These are phyloP conservation scores for Anoplopoma fimbria DNA, from an alignment of 2,113 vertebrate genomes.

Conservation along the genomic window DNA sequence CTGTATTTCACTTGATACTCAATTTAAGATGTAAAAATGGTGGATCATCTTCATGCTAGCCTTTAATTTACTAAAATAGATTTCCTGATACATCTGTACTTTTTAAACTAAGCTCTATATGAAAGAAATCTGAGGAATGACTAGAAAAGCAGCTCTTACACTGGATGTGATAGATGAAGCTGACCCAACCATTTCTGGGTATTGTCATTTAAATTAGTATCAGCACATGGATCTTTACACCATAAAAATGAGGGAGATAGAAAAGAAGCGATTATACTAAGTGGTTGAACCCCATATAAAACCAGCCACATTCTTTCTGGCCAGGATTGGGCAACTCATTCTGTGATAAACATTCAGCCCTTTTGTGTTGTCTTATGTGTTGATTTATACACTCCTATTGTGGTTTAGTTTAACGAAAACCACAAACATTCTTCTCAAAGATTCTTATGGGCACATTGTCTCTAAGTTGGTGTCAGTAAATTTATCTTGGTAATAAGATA, in stretches of 20 bases:
- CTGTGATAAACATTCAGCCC: not conserved
- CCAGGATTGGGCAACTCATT: constrained; percentile 26
- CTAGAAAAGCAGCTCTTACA: not conserved
- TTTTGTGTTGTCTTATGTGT: constrained; percentile 1
- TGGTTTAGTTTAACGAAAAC: constrained; percentile 28
- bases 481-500: not conserved
- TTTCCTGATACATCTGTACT: not conserved
- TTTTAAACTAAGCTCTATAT: not conserved
- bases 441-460: not conserved
- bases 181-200: not conserved
- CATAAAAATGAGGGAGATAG: not conserved
- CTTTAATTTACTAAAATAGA: not conserved
- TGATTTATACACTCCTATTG: constrained; percentile 31
- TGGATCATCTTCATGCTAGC: no score
- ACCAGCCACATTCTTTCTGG: constrained; percentile 24
- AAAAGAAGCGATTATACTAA: not conserved
- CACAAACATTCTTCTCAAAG: constrained; percentile 30
- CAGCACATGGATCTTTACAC: not conserved
- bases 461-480: not conserved
- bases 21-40: no score
- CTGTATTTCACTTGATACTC: no score
- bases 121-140: not conserved
- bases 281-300: constrained; percentile 8
- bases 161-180: not conserved
- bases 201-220: not conserved